phyloP scores from a whole-genome alignment of 2,888 invertebrate species.

The Ochropacha duplaris region DNA sequence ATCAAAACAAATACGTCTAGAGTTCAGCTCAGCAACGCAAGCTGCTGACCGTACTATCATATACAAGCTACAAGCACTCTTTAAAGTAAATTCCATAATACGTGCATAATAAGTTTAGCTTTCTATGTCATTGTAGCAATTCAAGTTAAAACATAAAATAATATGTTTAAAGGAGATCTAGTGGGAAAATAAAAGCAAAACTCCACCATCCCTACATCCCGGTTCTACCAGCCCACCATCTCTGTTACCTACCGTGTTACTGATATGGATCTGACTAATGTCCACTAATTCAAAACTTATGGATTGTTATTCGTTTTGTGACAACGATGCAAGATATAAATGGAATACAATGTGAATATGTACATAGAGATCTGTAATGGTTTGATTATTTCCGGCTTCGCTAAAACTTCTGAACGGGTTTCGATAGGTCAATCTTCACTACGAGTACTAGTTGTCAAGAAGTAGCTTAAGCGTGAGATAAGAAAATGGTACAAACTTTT shows the following conservation, averaged over 20 bases:
- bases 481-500: too few relatives aligned
- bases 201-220: too few relatives aligned
- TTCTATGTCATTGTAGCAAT: background rate
- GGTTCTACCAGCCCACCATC: background rate
- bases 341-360: background rate
- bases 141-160: background rate
- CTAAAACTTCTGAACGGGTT: background rate
- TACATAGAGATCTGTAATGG: background rate
- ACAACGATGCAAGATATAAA: background rate
- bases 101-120: too few relatives aligned
- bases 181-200: background rate
- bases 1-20: too few relatives aligned
- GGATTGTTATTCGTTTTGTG: conserved; percentile 2
- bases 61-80: too few relatives aligned
- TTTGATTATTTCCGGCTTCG: background rate
- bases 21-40: too few relatives aligned
- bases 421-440: background rate
- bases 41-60: too few relatives aligned
- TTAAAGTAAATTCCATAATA: too few relatives aligned
- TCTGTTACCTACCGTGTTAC: background rate
- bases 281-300: background rate
- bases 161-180: background rate
- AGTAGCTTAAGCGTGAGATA: too few relatives aligned
- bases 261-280: background rate
- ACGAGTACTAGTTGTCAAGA: too few relatives aligned